A percentile compares a stretch with the other conserved stretches of the same genome.
These are phyloP conservation scores for Tetrapedia diversipes DNA, from an alignment of 2,888 invertebrate genomes.

Conservation along the genomic window DNA sequence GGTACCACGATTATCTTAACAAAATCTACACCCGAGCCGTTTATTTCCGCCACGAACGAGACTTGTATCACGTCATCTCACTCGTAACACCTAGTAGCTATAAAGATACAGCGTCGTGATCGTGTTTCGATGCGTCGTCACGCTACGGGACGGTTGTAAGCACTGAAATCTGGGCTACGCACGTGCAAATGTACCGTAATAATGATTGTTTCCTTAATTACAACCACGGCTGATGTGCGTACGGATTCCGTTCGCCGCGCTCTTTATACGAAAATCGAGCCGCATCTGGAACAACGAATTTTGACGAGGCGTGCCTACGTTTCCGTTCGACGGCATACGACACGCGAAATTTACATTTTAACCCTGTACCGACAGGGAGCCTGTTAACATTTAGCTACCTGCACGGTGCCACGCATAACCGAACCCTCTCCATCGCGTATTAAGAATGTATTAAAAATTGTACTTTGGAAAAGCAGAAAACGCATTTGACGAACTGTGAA, in stretches of 20 bases:
- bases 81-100: background rate
- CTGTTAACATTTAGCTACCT: too few species aligned
- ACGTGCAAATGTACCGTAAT: conserved; percentile 78
- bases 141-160: conserved; percentile 30
- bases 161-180: conserved; percentile 58
- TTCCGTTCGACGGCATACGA: too few species aligned
- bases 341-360: too few species aligned
- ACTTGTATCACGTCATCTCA: conserved; percentile 2
- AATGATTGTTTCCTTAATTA: conserved; percentile 78
- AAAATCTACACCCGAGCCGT: background rate
- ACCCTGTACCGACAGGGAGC: too few species aligned
- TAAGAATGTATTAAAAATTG: too few species aligned
- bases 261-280: conserved; percentile 22
- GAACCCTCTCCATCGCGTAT: too few species aligned
- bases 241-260: conserved; percentile 37
- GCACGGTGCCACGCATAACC: too few species aligned
- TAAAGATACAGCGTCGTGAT: background rate
- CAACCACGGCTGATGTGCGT: conserved; percentile 39
- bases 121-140: conserved; percentile 40
- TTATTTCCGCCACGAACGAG: background rate
- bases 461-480: too few species aligned
- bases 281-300: background rate
- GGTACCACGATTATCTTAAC: background rate
- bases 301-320: too few species aligned
- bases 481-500: too few species aligned